Conservation (phyloP, 2,797 vertebrate species). For the Fistularia commersonii region DNA sequence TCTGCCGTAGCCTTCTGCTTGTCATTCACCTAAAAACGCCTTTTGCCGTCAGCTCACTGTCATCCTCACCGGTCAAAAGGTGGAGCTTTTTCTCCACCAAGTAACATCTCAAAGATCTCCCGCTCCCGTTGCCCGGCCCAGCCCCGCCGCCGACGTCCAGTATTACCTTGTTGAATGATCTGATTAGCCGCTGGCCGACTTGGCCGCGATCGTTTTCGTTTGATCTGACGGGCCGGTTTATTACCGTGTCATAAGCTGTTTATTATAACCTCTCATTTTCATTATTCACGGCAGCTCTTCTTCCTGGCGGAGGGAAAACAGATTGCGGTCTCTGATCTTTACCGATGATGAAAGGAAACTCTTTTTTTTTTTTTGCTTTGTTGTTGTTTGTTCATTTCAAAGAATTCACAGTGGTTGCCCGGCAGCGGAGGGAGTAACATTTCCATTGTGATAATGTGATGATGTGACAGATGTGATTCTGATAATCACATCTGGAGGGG, state of each 20-base stretch:
- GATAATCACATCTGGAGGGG: too few species aligned
- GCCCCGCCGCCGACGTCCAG: too few species aligned
- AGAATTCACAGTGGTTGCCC: slow-evolving; percentile 28
- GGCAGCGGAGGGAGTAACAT: slow-evolving; percentile 22
- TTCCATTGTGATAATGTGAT: too few species aligned
- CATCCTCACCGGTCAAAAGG: too few species aligned
- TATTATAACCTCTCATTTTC: slow-evolving; percentile 35
- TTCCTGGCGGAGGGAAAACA: slow-evolving; percentile 28
- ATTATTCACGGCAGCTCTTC: slow-evolving; percentile 18
- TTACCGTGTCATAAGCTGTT: slow-evolving; percentile 1
- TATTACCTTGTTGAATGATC: too few species aligned
- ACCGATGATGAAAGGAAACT: slow-evolving; percentile 26
- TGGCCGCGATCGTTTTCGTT: too few species aligned
- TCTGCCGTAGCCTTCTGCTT: background rate
- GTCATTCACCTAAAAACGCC: background rate
- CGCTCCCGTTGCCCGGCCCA: too few species aligned
- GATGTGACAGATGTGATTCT: too few species aligned
- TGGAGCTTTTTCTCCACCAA: too few species aligned
- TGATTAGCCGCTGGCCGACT: too few species aligned
- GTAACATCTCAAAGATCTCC: too few species aligned
- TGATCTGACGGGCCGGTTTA: too few species aligned
- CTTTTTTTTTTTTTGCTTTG: slow-evolving; percentile 17
- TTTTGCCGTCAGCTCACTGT: background rate
- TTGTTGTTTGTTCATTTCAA: background rate
- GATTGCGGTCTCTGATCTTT: slow-evolving; percentile 34